Conservation (phyloP, 1,140 invertebrate species). For the Leptinotarsa texana region DNA sequence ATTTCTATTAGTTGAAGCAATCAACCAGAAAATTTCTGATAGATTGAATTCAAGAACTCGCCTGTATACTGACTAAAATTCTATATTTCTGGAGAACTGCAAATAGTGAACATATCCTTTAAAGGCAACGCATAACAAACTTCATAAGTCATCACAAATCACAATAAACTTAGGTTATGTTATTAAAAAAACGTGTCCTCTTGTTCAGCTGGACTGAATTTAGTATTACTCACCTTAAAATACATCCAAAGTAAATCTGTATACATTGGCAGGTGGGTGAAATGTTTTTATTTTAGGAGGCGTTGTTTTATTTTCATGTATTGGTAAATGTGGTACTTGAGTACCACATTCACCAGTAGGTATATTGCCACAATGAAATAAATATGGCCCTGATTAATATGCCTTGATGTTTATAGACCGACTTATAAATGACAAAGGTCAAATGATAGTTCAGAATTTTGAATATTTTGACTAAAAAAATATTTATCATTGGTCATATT, state of each 20-base stretch:
- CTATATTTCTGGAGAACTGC: too few species aligned
- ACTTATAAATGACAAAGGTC: too few species aligned
- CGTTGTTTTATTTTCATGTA: not conserved
- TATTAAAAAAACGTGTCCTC: not conserved
- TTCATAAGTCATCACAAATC: not conserved
- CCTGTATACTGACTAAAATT: too few species aligned
- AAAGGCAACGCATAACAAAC: not conserved
- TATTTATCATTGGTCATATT: too few species aligned
- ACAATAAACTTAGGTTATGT: not conserved
- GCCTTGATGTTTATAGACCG: too few species aligned
- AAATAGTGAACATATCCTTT: too few species aligned
- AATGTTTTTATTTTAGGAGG: not conserved
- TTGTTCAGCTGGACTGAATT: not conserved
- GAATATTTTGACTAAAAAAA: too few species aligned
- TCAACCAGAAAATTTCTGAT: too few species aligned
- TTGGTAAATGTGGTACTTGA: not conserved
- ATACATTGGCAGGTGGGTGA: conserved; percentile 1
- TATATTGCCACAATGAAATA: not conserved
- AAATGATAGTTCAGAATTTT: too few species aligned
- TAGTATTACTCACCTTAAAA: not conserved
- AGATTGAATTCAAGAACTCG: too few species aligned
- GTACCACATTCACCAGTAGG: not conserved
- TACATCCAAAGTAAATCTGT: not conserved
- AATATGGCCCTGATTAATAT: not conserved
- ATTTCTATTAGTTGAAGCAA: too few species aligned